phyloP scores from a whole-genome alignment of 2,797 vertebrate genomes.

The Perodicticus potto region DNA sequence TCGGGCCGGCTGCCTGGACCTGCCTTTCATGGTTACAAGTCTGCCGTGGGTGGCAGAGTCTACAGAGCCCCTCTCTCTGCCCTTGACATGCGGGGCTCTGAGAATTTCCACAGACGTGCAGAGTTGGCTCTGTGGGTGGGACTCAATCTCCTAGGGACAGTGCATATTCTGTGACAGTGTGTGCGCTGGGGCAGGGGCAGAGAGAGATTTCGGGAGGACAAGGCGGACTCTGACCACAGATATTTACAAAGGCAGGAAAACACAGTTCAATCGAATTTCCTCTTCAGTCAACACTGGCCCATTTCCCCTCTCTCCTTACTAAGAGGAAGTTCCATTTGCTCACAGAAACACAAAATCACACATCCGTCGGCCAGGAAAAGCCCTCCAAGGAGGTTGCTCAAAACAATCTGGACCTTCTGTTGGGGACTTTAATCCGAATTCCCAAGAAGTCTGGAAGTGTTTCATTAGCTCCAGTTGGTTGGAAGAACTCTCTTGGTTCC shows the following conservation, averaged over 20 bases:
- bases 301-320: slow-evolving; percentile 62
- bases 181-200: rapidly evolving
- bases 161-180: neutral
- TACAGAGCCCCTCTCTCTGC: too few relatives aligned
- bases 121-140: neutral
- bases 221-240: neutral
- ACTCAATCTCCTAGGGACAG: neutral
- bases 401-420: neutral
- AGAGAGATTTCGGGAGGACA: neutral
- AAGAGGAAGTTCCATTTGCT: slow-evolving; percentile 80
- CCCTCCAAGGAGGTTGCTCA: slow-evolving; percentile 1
- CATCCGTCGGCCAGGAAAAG: neutral
- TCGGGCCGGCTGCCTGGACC: neutral
- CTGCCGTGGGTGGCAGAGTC: neutral
- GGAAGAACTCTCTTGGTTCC: neutral
- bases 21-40: rapidly evolving
- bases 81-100: rapidly evolving
- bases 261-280: slow-evolving; percentile 73
- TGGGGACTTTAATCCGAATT: slow-evolving; percentile 66
- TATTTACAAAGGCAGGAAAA: slow-evolving; percentile 73
- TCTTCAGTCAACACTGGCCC: slow-evolving; percentile 13
- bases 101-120: neutral
- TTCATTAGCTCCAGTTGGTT: too few relatives aligned
- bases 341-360: slow-evolving; percentile 57
- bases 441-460: neutral